Conservation (phyloP, 64 coral and sea anemone genomes). For the Porites australiensis region DNA sequence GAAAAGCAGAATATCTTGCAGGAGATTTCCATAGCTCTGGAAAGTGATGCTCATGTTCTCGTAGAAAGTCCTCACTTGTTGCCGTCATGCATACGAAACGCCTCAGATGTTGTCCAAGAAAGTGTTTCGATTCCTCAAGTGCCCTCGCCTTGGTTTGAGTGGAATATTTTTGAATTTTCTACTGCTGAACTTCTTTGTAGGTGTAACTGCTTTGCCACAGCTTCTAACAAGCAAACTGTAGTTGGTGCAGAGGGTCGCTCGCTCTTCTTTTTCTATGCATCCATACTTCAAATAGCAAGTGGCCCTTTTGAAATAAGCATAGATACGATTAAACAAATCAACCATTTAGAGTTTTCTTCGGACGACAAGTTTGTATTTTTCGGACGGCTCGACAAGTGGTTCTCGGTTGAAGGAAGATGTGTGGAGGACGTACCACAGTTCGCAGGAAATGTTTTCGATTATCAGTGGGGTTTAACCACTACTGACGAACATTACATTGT, state of each 20-base stretch:
- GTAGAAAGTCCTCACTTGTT: background rate
- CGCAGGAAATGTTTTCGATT: background rate
- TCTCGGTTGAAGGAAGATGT: background rate
- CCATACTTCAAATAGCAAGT: background rate
- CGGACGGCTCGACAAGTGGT: background rate
- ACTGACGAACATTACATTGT: background rate
- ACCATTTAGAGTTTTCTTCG: background rate
- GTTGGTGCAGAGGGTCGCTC: background rate
- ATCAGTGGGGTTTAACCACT: background rate
- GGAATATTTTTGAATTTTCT: background rate
- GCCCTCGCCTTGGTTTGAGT: background rate
- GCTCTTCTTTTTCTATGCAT: background rate
- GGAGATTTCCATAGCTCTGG: background rate
- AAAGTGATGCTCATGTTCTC: background rate
- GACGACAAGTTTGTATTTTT: slow-evolving; percentile 7
- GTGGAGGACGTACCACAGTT: background rate
- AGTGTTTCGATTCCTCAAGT: background rate
- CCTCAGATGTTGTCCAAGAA: background rate
- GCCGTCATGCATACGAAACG: background rate
- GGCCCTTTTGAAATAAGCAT: background rate
- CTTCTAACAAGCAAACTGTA: background rate
- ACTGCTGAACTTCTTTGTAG: background rate
- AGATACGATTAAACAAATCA: background rate
- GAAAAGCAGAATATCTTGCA: background rate
- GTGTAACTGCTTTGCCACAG: slow-evolving; percentile 2